phyloP scores from a whole-genome alignment of 2,888 invertebrate genomes.

The Saturnia pavonia region DNA sequence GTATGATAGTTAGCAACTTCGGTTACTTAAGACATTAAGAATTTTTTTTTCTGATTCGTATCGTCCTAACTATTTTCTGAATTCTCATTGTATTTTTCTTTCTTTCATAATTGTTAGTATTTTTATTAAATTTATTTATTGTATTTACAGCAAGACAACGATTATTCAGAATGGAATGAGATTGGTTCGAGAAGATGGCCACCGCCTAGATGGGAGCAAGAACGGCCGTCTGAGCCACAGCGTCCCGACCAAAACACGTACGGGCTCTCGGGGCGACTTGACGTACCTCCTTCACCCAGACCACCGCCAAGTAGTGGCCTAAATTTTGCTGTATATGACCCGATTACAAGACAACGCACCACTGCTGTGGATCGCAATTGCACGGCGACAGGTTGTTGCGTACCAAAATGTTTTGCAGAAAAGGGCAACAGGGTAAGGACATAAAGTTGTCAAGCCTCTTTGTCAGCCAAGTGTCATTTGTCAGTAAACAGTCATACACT shows the following conservation, averaged over 20 bases:
- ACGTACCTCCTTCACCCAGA: slow-evolving; percentile 29
- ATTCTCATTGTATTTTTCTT: not conserved
- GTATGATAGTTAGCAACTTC: too few relatives aligned
- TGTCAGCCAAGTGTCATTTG: too few relatives aligned
- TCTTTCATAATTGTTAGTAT: not conserved
- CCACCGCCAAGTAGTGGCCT: slow-evolving; percentile 41
- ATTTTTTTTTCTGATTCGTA: too few relatives aligned
- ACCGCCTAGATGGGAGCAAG: slow-evolving; percentile 22
- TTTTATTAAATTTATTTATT: not conserved
- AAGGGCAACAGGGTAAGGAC: slow-evolving; percentile 88
- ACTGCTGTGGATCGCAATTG: slow-evolving; percentile 81
- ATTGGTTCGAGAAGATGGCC: slow-evolving; percentile 36
- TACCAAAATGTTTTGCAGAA: slow-evolving; percentile 94
- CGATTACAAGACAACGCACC: slow-evolving; percentile 64
- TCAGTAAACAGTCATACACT: not conserved
- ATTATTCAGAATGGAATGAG: slow-evolving; percentile 41
- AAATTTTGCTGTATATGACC: slow-evolving; percentile 65
- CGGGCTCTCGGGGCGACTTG: slow-evolving; percentile 42
- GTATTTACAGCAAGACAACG: slow-evolving; percentile 42
- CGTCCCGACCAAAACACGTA: slow-evolving; percentile 26
- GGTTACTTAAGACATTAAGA: too few relatives aligned
- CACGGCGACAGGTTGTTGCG: slow-evolving; percentile 86
- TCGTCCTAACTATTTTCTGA: too few relatives aligned
- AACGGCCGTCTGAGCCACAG: slow-evolving; percentile 16
- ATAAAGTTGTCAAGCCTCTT: not conserved